Conservation (phyloP, 1,140 invertebrate species). For the Drosophila rhopaloa region DNA sequence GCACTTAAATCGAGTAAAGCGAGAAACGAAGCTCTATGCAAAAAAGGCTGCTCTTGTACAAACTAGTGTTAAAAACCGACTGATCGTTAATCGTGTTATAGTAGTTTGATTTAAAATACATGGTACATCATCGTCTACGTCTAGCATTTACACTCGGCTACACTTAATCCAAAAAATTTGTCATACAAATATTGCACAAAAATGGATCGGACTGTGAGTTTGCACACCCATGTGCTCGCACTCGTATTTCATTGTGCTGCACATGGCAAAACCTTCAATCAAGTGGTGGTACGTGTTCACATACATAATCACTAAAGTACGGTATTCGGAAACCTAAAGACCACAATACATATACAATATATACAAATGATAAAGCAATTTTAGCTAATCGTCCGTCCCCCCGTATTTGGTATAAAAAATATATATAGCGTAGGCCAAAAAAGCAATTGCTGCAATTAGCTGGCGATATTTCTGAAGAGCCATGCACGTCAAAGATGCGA, state of each 20-base stretch:
- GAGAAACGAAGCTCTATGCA: slow-evolving; percentile 78
- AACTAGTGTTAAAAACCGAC: slow-evolving; percentile 76
- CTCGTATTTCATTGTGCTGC: slow-evolving; percentile 56
- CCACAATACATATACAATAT: slow-evolving; percentile 73
- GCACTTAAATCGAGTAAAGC: slow-evolving; percentile 75
- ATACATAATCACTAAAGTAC: slow-evolving; percentile 45
- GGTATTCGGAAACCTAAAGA: slow-evolving; percentile 72
- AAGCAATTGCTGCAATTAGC: slow-evolving; percentile 51
- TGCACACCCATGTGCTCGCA: slow-evolving; percentile 39
- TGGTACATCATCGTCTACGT: slow-evolving; percentile 39
- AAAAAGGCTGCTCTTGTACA: slow-evolving; percentile 78
- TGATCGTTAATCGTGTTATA: slow-evolving; percentile 48
- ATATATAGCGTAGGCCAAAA: slow-evolving; percentile 59
- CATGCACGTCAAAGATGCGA: slow-evolving; percentile 21
- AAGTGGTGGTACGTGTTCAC: slow-evolving; percentile 75
- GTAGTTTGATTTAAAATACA: slow-evolving; percentile 49
- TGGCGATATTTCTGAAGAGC: slow-evolving; percentile 20
- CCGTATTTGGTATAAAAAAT: slow-evolving; percentile 50
- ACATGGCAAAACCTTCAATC: slow-evolving; percentile 65
- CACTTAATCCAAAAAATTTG: slow-evolving; percentile 80
- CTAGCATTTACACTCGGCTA: slow-evolving; percentile 69
- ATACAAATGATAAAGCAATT: slow-evolving; percentile 67
- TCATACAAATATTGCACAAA: slow-evolving; percentile 84
- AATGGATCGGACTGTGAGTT: slow-evolving; percentile 82
- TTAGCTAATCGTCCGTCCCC: slow-evolving; percentile 16